Evolutionary conservation across 2,888 invertebrate species (phyloP).

Genomic region (Nephrotoma appendiculata): DNA sequence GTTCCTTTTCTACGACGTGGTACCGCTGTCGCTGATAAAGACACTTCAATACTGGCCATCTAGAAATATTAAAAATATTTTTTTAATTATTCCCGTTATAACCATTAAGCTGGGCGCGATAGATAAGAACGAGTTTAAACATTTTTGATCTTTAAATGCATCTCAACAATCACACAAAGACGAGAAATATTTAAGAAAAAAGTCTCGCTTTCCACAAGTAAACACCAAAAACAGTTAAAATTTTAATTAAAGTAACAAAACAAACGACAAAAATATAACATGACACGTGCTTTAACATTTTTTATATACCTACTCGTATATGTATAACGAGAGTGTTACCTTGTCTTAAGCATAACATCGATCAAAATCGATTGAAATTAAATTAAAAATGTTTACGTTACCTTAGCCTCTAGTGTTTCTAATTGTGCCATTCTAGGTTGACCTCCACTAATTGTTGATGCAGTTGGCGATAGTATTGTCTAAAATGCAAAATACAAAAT

Average conservation of each 20-base stretch:
- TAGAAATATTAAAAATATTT: conserved; percentile 24
- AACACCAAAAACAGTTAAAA: not conserved
- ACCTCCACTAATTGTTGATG: conserved; percentile 4
- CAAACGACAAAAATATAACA: not conserved
- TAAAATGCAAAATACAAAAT: not conserved
- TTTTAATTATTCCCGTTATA: not conserved
- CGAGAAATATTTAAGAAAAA: not conserved
- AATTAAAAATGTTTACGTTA: conserved; percentile 18
- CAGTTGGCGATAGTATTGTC: not conserved
- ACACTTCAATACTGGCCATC: conserved; percentile 79
- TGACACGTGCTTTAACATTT: not conserved
- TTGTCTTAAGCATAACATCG: not conserved
- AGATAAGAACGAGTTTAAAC: not conserved
- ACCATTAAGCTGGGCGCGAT: not conserved
- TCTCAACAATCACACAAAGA: not conserved
- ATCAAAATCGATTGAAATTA: conserved; percentile 1
- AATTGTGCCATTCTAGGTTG: conserved; percentile 44
- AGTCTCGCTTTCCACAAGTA: not conserved
- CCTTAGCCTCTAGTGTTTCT: conserved; percentile 52
- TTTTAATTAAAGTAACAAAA: not conserved
- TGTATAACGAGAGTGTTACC: not conserved
- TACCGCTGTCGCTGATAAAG: conserved; percentile 48
- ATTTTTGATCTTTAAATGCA: not conserved
- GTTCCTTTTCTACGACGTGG: conserved; percentile 40
- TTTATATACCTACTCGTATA: not conserved